Evolutionary conservation across 2,113 vertebrate genomes (phyloP).

Genomic region (Phrynosoma platyrhinos): DNA sequence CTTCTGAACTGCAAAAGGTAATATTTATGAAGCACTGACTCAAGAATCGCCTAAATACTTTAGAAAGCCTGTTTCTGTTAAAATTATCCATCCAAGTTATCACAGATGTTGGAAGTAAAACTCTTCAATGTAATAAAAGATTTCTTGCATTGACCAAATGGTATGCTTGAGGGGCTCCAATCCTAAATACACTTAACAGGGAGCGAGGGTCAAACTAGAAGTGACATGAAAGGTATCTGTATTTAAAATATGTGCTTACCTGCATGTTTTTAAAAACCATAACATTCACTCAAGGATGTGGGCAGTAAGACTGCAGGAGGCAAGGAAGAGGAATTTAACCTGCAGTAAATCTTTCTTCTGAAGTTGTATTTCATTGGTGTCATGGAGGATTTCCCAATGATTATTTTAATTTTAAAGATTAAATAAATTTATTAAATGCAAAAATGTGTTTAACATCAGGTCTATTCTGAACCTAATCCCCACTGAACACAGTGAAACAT

Average conservation of each 20-base stretch:
- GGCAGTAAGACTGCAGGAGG: no score
- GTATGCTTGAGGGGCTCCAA: background rate
- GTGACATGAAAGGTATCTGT: no score
- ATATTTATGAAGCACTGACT: conserved; percentile 36
- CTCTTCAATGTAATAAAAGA: conserved; percentile 1
- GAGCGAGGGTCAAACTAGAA: background rate
- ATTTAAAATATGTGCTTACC: no score
- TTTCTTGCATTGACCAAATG: background rate
- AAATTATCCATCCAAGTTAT: conserved; percentile 25
- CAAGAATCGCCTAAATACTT: conserved; percentile 39
- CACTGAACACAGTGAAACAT: background rate
- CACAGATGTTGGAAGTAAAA: background rate
- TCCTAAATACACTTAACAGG: background rate
- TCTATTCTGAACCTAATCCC: background rate
- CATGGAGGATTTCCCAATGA: no score
- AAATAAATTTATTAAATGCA: background rate
- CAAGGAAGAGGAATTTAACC: no score
- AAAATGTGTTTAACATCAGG: background rate
- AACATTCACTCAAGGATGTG: no score
- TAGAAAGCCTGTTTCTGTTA: conserved; percentile 16
- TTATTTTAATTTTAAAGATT: no score
- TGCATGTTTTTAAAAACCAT: no score
- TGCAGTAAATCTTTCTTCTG: no score
- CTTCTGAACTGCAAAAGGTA: conserved; percentile 34
- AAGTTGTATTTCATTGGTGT: no score